phyloP scores from a whole-genome alignment of 2,797 vertebrate genomes.

The Phrynocephalus guinanensis region DNA sequence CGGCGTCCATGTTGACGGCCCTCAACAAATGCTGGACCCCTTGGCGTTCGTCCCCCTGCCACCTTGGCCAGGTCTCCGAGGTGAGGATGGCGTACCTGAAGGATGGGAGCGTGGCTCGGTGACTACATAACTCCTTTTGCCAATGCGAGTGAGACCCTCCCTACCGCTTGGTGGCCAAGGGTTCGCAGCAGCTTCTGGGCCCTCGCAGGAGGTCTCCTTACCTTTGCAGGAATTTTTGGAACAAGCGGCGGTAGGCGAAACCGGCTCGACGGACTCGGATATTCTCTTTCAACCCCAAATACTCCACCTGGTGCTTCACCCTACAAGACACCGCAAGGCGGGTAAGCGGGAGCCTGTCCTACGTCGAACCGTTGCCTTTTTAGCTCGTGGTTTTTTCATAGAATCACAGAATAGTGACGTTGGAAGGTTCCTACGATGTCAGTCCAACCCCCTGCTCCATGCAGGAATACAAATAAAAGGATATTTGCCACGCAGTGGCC shows the following conservation, averaged over 20 bases:
- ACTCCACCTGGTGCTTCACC: slow-evolving; percentile 93
- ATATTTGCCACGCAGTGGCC: too few relatives aligned
- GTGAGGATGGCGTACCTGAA: slow-evolving; percentile 94
- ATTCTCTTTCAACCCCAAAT: slow-evolving; percentile 93
- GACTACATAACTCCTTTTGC: too few relatives aligned
- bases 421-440: too few relatives aligned
- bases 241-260: slow-evolving; percentile 91
- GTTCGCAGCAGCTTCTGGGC: background rate
- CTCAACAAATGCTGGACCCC: slow-evolving; percentile 91
- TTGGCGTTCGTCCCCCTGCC: slow-evolving; percentile 89
- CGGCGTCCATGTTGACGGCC: slow-evolving; percentile 93
- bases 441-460: too few relatives aligned
- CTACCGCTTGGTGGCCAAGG: too few relatives aligned
- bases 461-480: too few relatives aligned
- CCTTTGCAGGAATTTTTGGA: slow-evolving; percentile 93
- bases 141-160: too few relatives aligned
- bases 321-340: slow-evolving; percentile 64
- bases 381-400: background rate
- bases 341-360: background rate
- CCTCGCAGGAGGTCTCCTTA: slow-evolving; percentile 46
- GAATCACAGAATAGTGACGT: too few relatives aligned
- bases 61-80: slow-evolving; percentile 89
- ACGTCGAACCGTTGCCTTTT: background rate
- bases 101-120: background rate
- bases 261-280: slow-evolving; percentile 93